Evolutionary conservation across 92 coral and sea anemone genomes (phyloP), one percentile per base, ranked within the genome.

Genomic region (Montipora capitata): DNA sequence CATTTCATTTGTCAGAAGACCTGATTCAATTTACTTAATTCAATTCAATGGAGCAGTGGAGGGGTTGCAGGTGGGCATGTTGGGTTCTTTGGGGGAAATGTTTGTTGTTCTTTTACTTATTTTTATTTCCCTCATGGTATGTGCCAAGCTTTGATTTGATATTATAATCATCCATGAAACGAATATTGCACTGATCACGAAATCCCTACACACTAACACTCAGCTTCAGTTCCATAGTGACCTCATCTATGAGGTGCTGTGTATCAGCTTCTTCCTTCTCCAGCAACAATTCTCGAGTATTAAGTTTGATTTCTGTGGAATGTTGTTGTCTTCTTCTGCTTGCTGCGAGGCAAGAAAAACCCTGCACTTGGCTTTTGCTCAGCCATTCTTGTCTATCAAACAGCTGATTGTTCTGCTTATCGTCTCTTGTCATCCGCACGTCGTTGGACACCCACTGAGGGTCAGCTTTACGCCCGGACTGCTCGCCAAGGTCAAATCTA

Each of bases 371-470:
- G 59, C 76, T 93, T 45, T 87, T 83, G 52, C 94, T 72, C 61
- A 93, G 35, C 35, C 35, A 27, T 27, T 27, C 35, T 27, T 27
- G 82, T 81, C 96, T 71, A 7, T 68, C 41, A 84, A 93, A 93
- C 71, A 83, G 39, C 10, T 94, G 77, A 44, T 83, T 73, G 57
- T 80, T 87, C 16, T 87, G 74, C 81, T 27, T 1, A 27, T 78
- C 90, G 10, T 87, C 92, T 74, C 88, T 83, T 17, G 91, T 91
- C 9, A 78, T 91, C 16, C 94, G 75, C 96, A 91, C 88, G 27
- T 94, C 90, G 40, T 74, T 80, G 5, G 94, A 71, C 1, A 91
- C 94, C 61, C 87, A 59, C 77, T 58, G 72, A 39, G 94, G 96
- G 82, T 94, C 94, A 44, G 93, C 91, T 80, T 93, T 88, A 1